phyloP scores from a whole-genome alignment of 2,888 invertebrate genomes.

The Megalurothrips usitatus region DNA sequence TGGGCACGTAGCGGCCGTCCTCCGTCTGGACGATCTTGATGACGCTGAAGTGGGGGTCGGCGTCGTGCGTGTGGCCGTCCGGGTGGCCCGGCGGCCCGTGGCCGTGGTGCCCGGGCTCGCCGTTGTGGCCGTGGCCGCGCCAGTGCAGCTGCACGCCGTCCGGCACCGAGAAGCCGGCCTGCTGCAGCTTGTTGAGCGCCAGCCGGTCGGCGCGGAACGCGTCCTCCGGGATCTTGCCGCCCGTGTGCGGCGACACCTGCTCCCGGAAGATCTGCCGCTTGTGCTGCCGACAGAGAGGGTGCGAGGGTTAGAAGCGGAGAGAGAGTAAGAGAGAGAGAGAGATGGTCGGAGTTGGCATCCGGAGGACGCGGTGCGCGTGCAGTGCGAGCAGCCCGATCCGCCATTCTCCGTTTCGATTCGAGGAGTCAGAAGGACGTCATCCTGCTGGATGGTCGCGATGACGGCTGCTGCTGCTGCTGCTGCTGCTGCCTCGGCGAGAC shows the following conservation, averaged over 20 bases:
- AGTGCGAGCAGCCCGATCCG: too few relatives aligned
- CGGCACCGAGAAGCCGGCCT: conserved; percentile 57
- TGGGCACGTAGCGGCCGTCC: conserved; percentile 52
- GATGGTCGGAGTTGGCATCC: neutral
- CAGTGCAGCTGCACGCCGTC: conserved; percentile 56
- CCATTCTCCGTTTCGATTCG: too few relatives aligned
- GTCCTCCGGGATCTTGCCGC: conserved; percentile 60
- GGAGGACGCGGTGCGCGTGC: too few relatives aligned
- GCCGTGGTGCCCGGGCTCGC: neutral
- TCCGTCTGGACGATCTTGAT: conserved; percentile 45
- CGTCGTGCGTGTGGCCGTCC: neutral
- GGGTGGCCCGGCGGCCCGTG: conserved; percentile 11
- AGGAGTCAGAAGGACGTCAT: too few relatives aligned
- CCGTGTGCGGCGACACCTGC: conserved; percentile 56
- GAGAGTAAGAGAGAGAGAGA: neutral
- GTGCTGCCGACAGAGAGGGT: conserved; percentile 44
- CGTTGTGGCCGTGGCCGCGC: conserved; percentile 40
- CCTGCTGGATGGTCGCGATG: too few relatives aligned
- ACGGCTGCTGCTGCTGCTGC: too few relatives aligned
- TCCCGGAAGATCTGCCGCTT: conserved; percentile 62
- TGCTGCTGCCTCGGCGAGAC: too few relatives aligned
- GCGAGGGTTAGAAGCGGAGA: neutral
- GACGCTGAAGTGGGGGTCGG: conserved; percentile 35
- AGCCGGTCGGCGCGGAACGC: conserved; percentile 58
- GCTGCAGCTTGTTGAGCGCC: conserved; percentile 56